These are phyloP conservation scores for Cottus gobio DNA, from an alignment of 2,113 vertebrate species.

Conservation along the genomic window DNA sequence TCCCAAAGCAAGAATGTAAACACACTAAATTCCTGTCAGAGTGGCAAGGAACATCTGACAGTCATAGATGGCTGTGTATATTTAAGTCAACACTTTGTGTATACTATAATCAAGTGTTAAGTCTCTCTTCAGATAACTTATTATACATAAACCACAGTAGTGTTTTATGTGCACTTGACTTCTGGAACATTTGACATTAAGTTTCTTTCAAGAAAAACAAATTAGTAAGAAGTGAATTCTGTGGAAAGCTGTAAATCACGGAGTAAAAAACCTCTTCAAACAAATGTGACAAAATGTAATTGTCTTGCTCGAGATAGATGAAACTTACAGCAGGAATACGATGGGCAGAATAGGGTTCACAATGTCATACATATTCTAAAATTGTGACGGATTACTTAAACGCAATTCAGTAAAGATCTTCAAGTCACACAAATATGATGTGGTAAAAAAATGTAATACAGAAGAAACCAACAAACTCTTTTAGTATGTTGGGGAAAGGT, in stretches of 20 bases:
- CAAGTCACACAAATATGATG: neutral
- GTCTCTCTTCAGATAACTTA: slow-evolving; percentile 48
- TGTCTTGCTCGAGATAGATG: neutral
- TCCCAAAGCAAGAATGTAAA: slow-evolving; percentile 87
- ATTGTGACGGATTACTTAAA: neutral
- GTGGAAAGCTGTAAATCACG: slow-evolving; percentile 7
- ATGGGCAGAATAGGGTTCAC: neutral
- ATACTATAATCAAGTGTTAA: slow-evolving; percentile 61
- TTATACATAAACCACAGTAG: slow-evolving; percentile 36
- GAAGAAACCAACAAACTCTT: neutral
- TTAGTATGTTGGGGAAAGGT: neutral
- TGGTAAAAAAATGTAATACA: neutral
- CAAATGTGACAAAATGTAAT: neutral
- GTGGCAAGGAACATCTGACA: slow-evolving; percentile 75
- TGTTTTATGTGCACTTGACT: slow-evolving; percentile 60
- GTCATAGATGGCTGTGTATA: slow-evolving; percentile 75
- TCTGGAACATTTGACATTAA: slow-evolving; percentile 48
- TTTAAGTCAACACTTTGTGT: slow-evolving; percentile 70
- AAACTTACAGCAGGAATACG: neutral
- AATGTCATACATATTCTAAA: neutral
- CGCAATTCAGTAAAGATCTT: neutral
- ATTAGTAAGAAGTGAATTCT: neutral
- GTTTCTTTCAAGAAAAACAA: slow-evolving; percentile 12
- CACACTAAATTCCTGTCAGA: slow-evolving; percentile 81
- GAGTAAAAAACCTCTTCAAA: neutral